These are phyloP conservation scores for Orgyia antiqua DNA, from an alignment of 2,888 invertebrate genomes.

Conservation along the genomic window DNA sequence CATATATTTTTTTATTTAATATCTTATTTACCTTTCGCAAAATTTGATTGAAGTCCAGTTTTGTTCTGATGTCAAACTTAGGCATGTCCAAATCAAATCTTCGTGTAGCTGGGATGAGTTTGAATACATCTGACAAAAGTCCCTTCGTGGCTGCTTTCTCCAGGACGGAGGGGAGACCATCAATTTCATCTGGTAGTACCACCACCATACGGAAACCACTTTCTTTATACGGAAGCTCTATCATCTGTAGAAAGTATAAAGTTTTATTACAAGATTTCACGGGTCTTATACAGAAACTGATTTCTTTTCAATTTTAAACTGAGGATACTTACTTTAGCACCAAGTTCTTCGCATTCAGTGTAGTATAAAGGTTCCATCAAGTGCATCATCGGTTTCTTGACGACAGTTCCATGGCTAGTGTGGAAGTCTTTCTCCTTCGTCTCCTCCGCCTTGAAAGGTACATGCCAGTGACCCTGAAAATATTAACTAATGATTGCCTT, in stretches of 20 bases:
- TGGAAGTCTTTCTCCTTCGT: constrained; percentile 40
- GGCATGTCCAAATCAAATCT: too few relatives aligned
- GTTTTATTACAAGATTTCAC: too few relatives aligned
- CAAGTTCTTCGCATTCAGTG: constrained; percentile 29
- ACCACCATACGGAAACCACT: constrained; percentile 53
- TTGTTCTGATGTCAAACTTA: too few relatives aligned
- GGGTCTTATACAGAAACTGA: too few relatives aligned
- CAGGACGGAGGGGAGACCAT: constrained; percentile 38
- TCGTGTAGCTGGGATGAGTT: constrained; percentile 28
- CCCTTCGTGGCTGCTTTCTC: constrained; percentile 38
- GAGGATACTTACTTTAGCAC: constrained; percentile 34
- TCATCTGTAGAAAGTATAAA: constrained; percentile 38
- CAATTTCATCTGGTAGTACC: constrained; percentile 39
- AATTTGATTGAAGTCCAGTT: too few relatives aligned
- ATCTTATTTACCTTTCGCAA: too few relatives aligned
- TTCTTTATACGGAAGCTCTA: too few relatives aligned
- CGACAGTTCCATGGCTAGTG: constrained; percentile 23
- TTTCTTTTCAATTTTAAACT: too few relatives aligned
- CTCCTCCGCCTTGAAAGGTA: constrained; percentile 7
- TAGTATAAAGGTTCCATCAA: constrained; percentile 31
- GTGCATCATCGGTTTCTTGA: constrained; percentile 43
- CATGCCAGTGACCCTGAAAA: constrained; percentile 5
- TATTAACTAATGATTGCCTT: too few relatives aligned
- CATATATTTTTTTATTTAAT: too few relatives aligned
- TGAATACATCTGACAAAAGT: constrained; percentile 37